Evolutionary conservation across 2,113 vertebrate species (phyloP).

Genomic region (Mandrillus leucophaeus): DNA sequence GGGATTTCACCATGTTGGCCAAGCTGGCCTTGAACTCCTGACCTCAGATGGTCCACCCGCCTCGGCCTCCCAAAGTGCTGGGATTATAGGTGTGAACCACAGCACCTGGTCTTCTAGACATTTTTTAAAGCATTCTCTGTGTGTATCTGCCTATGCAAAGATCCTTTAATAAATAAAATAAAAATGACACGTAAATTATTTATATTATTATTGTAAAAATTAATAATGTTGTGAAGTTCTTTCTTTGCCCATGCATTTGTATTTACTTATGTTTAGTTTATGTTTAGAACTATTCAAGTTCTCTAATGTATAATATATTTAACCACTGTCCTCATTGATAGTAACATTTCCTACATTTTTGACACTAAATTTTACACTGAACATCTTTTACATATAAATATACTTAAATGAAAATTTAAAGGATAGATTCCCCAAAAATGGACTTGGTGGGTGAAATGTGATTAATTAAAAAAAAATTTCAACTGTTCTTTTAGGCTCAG

Average conservation of each 20-base stretch:
- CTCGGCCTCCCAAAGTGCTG: neutral
- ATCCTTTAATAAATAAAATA: neutral
- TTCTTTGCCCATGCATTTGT: neutral
- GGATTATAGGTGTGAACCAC: neutral
- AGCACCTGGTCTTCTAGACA: too few species aligned
- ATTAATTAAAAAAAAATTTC: too few species aligned
- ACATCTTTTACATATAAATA: neutral
- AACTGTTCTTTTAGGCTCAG: too few species aligned
- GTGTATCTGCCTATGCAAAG: neutral
- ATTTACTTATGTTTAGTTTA: neutral
- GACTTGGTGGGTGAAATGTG: neutral
- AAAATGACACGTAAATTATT: neutral
- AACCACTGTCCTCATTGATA: neutral
- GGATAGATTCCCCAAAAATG: neutral
- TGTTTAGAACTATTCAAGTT: too few species aligned
- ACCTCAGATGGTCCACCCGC: neutral
- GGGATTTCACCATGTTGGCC: neutral
- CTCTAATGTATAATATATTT: neutral
- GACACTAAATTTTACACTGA: neutral
- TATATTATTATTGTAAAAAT: neutral
- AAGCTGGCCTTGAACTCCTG: neutral
- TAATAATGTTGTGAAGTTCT: neutral
- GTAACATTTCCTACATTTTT: neutral
- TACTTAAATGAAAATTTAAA: neutral
- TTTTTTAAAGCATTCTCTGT: neutral